Conservation (phyloP, 2,888 invertebrate genomes). For the Dascillus cervinus region DNA sequence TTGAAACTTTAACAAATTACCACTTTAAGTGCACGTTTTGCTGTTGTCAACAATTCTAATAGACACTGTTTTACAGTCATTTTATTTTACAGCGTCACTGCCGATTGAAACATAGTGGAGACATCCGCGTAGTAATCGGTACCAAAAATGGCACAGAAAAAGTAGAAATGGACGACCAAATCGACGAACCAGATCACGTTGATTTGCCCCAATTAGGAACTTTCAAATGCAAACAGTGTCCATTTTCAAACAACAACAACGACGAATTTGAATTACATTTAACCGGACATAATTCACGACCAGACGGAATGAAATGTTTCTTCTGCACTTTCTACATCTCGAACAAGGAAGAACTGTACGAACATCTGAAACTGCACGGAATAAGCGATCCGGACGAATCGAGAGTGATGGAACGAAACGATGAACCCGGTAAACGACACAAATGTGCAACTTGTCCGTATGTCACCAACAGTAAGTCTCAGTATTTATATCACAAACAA, state of each 20-base stretch:
- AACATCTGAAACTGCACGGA: constrained; percentile 61
- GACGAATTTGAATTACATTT: constrained; percentile 56
- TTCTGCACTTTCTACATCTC: constrained; percentile 74
- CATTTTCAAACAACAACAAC: constrained; percentile 56
- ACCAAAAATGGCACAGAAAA: constrained; percentile 47
- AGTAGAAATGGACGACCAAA: constrained; percentile 36
- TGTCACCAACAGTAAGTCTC: constrained; percentile 77
- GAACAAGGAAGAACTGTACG: constrained; percentile 58
- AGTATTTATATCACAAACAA: constrained; percentile 80
- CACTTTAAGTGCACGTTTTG: too few species aligned
- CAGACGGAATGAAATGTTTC: constrained; percentile 69
- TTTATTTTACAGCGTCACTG: constrained; percentile 59
- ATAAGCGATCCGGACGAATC: constrained; percentile 51
- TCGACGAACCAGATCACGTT: constrained; percentile 37
- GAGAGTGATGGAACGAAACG: constrained; percentile 35
- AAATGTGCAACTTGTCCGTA: constrained; percentile 77
- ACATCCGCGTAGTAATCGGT: constrained; percentile 58
- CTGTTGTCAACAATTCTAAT: too few species aligned
- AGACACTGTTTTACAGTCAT: too few species aligned
- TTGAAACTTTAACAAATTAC: too few species aligned
- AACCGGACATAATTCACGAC: constrained; percentile 60
- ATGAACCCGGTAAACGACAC: constrained; percentile 55
- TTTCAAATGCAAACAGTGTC: constrained; percentile 61
- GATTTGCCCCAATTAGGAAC: constrained; percentile 37
- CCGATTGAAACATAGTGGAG: constrained; percentile 69